phyloP scores from a whole-genome alignment of 2,888 invertebrate genomes.

The Sesia bembeciformis region DNA sequence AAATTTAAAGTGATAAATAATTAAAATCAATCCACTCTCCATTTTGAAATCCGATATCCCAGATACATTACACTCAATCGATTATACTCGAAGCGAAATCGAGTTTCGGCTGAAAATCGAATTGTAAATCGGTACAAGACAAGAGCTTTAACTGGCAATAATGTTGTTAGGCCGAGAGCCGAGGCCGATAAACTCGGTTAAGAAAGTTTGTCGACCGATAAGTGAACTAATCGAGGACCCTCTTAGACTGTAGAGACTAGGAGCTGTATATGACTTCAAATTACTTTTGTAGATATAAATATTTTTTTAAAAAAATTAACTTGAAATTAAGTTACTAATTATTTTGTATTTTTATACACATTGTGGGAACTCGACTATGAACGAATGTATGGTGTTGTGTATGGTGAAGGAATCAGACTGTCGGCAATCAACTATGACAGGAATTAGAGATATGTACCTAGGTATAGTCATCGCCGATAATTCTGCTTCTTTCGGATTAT shows the following conservation, averaged over 20 bases:
- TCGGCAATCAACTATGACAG: too few relatives aligned
- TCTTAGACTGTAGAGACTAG: not conserved
- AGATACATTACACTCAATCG: constrained; percentile 17
- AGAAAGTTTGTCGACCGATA: constrained; percentile 50
- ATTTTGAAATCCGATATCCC: constrained; percentile 3
- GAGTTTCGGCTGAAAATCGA: constrained; percentile 25
- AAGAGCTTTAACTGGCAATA: constrained; percentile 41
- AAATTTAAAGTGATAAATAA: not conserved
- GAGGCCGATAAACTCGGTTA: constrained; percentile 41
- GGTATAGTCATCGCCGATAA: too few relatives aligned
- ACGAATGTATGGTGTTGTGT: too few relatives aligned
- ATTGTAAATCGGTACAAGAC: constrained; percentile 44
- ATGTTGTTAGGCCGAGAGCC: constrained; percentile 38
- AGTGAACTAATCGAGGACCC: constrained; percentile 34
- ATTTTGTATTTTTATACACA: too few relatives aligned
- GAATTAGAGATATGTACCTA: too few relatives aligned
- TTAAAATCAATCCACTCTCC: constrained; percentile 1
- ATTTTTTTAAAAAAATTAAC: too few relatives aligned
- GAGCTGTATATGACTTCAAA: too few relatives aligned
- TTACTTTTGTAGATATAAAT: too few relatives aligned
- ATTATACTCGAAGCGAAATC: constrained; percentile 14
- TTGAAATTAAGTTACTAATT: too few relatives aligned
- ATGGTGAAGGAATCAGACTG: too few relatives aligned
- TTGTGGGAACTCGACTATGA: too few relatives aligned
- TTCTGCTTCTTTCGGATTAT: too few relatives aligned